A percentile compares a stretch with the other conserved stretches of the same genome.
phyloP scores from a whole-genome alignment of 2,888 invertebrate species.

The Athalia circularis region DNA sequence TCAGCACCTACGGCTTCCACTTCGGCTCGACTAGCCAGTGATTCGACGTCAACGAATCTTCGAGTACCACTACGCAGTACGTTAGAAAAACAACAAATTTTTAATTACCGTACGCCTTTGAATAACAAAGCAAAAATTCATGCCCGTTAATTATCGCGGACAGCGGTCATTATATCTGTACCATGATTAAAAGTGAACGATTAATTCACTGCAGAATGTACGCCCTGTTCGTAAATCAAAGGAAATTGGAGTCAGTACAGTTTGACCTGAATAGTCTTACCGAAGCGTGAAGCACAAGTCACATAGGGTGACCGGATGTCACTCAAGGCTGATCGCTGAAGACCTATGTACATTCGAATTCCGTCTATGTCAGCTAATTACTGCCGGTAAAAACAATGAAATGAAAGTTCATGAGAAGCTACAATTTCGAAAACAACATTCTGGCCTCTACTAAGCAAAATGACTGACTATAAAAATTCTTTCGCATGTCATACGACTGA shows the following conservation, averaged over 20 bases:
- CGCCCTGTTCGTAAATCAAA: neutral
- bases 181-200: neutral
- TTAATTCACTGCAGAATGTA: neutral
- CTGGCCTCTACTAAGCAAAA: too few relatives aligned
- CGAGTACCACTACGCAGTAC: constrained; percentile 70
- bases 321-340: neutral
- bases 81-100: too few relatives aligned
- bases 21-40: constrained; percentile 63
- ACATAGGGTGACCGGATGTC: constrained; percentile 4
- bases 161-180: too few relatives aligned
- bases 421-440: too few relatives aligned
- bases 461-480: too few relatives aligned
- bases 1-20: constrained; percentile 72
- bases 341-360: too few relatives aligned
- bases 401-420: neutral
- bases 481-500: too few relatives aligned
- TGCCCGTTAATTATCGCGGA: too few relatives aligned
- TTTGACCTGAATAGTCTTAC: constrained; percentile 7
- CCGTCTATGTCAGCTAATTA: constrained; percentile 1
- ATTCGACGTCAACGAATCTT: constrained; percentile 73
- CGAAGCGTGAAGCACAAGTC: neutral
- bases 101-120: too few relatives aligned
- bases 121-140: too few relatives aligned
- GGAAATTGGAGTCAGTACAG: constrained; percentile 11
- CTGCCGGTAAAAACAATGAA: too few relatives aligned